Evolutionary conservation across 2,113 vertebrate genomes (phyloP).

Genomic region (Nothoprocta perdicaria): DNA sequence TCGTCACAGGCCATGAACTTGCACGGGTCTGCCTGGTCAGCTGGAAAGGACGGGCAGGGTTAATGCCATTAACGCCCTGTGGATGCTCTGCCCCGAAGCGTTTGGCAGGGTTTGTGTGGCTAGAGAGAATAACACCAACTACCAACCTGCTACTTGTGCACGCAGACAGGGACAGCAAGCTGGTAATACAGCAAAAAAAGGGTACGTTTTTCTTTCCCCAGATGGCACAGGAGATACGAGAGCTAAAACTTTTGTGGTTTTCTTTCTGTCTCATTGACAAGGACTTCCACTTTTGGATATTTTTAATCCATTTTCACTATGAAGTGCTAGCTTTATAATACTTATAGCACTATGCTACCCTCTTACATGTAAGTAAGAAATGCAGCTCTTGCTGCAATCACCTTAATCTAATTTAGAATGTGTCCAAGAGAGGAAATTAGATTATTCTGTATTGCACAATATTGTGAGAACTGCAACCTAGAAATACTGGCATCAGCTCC

Average conservation of each 20-base stretch:
- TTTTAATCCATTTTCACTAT: not conserved
- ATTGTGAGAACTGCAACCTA: not conserved
- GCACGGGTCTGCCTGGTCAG: constrained; percentile 88
- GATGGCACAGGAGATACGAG: not conserved
- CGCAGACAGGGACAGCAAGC: not conserved
- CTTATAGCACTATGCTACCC: not conserved
- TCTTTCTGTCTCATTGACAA: not conserved
- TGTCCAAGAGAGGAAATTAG: not conserved
- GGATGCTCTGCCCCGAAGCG: not conserved
- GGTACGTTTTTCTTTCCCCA: not conserved
- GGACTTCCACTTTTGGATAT: not conserved
- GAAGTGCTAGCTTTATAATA: not conserved
- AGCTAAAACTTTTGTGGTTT: not conserved
- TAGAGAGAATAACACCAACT: not conserved
- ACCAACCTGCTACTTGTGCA: not conserved
- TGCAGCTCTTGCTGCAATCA: not conserved
- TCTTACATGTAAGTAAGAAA: not conserved
- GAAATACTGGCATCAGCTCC: not conserved
- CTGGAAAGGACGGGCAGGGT: constrained; percentile 71
- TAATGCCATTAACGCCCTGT: not conserved
- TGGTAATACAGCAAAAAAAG: not conserved
- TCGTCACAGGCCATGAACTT: constrained; percentile 88
- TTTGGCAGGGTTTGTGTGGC: not conserved
- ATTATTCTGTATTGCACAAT: not conserved
- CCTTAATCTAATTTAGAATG: not conserved